These are phyloP conservation scores for Buphagus erythrorhynchus DNA, from an alignment of 2,797 vertebrate species.

Conservation along the genomic window DNA sequence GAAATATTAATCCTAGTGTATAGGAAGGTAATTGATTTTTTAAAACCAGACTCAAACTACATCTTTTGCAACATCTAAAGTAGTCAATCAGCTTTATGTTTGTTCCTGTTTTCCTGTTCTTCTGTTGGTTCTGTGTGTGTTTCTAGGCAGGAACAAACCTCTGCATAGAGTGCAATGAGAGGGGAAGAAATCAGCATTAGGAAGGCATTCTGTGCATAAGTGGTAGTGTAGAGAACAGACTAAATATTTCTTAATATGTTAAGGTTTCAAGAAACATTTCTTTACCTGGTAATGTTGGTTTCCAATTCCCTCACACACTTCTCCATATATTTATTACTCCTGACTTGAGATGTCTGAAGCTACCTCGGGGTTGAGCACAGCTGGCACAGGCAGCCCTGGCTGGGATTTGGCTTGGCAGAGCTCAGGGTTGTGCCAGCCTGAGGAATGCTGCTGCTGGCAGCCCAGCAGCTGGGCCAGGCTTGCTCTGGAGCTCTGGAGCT, in stretches of 20 bases:
- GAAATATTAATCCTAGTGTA: not conserved
- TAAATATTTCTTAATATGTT: not conserved
- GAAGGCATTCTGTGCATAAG: not conserved
- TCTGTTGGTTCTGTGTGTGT: not conserved
- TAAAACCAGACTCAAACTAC: not conserved
- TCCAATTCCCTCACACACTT: not conserved
- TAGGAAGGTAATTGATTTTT: not conserved
- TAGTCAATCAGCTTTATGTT: not conserved
- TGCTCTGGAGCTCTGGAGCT: not conserved
- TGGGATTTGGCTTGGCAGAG: not conserved
- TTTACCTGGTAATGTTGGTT: not conserved
- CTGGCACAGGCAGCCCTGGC: not conserved
- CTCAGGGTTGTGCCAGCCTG: not conserved
- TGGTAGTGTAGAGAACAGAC: not conserved
- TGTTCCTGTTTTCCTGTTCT: not conserved
- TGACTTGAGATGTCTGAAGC: not conserved
- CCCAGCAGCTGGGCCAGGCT: fast-evolving
- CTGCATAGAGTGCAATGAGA: not conserved
- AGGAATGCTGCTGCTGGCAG: not conserved
- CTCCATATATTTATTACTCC: not conserved
- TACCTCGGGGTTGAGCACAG: not conserved
- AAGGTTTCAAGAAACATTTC: not conserved
- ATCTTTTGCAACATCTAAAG: not conserved
- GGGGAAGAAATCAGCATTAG: not conserved
- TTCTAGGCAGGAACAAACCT: not conserved